Evolutionary conservation across 2,888 invertebrate species (phyloP).

Genomic region (Nomada hirtipes): DNA sequence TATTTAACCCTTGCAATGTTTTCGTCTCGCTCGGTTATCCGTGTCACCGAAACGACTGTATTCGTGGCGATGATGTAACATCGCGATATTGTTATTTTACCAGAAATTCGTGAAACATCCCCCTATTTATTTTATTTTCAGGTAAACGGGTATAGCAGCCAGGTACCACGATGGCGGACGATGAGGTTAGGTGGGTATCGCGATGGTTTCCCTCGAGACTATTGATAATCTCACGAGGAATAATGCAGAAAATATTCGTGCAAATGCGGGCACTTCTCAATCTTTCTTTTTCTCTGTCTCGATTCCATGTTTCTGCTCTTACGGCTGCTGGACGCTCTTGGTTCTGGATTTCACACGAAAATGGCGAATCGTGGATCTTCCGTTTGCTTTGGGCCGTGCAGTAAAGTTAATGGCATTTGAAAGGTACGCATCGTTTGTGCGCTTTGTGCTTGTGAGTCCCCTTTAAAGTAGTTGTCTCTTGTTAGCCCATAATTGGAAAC

Average conservation of each 20-base stretch:
- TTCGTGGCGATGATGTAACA: constrained; percentile 25
- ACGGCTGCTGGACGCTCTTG: constrained; percentile 21
- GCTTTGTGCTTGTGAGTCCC: constrained; percentile 46
- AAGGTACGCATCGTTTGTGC: constrained; percentile 68
- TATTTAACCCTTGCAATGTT: constrained; percentile 44
- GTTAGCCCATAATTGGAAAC: constrained; percentile 10
- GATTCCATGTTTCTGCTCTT: constrained; percentile 42
- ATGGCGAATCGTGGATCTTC: constrained; percentile 29
- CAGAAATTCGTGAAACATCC: constrained; percentile 26
- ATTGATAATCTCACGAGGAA: background rate
- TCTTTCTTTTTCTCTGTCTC: background rate
- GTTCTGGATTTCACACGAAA: constrained; percentile 36
- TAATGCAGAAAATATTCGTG: background rate
- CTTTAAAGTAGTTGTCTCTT: background rate
- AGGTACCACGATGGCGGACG: constrained; percentile 93
- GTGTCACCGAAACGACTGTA: constrained; percentile 31
- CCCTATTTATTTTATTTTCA: constrained; percentile 82
- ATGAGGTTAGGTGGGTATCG: constrained; percentile 95
- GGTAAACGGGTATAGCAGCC: constrained; percentile 86
- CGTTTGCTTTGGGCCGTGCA: constrained; percentile 45
- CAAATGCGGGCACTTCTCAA: background rate
- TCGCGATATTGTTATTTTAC: constrained; percentile 22
- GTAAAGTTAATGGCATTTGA: constrained; percentile 55
- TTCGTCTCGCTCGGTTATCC: constrained; percentile 27
- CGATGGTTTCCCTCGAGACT: background rate